Percentiles rank a stretch among this genome's conserved stretches.
Evolutionary conservation across 1,140 invertebrate genomes (phyloP).

Genomic region (Macrotrachela quadricornifera): DNA sequence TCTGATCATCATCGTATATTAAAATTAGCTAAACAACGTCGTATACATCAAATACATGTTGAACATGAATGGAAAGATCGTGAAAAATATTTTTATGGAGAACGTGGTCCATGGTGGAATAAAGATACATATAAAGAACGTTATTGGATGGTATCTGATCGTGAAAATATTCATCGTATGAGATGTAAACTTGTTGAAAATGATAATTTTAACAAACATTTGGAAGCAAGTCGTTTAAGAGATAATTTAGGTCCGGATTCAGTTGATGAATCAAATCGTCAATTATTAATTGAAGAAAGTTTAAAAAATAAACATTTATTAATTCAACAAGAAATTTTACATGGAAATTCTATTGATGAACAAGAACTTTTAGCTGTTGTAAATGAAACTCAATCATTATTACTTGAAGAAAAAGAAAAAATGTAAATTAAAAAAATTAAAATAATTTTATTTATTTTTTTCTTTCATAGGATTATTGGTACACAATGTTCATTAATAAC

Average conservation of each 20-base stretch:
- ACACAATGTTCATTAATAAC: slow-evolving; percentile 44
- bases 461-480: slow-evolving; percentile 10
- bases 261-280: background rate
- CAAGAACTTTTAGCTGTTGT: slow-evolving; percentile 8
- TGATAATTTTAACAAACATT: slow-evolving; percentile 37
- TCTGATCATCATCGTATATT: no score
- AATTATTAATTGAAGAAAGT: slow-evolving; percentile 12
- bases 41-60: background rate
- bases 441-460: background rate
- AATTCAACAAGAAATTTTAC: slow-evolving; percentile 8
- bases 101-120: slow-evolving; percentile 1
- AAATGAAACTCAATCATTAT: background rate
- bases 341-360: slow-evolving; percentile 12
- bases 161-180: slow-evolving; percentile 44
- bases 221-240: slow-evolving; percentile 40
- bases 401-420: slow-evolving; percentile 29
- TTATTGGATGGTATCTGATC: slow-evolving; percentile 38
- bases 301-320: slow-evolving; percentile 19
- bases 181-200: slow-evolving; percentile 39
- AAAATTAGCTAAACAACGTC: no score
- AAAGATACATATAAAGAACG: background rate
- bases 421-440: no score
- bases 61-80: slow-evolving; percentile 2
- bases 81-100: background rate
- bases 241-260: slow-evolving; percentile 35